Evolutionary conservation across 2,113 vertebrate species (phyloP), one percentile per base, ranked within the genome.

Genomic region (Synodontis membranacea): DNA sequence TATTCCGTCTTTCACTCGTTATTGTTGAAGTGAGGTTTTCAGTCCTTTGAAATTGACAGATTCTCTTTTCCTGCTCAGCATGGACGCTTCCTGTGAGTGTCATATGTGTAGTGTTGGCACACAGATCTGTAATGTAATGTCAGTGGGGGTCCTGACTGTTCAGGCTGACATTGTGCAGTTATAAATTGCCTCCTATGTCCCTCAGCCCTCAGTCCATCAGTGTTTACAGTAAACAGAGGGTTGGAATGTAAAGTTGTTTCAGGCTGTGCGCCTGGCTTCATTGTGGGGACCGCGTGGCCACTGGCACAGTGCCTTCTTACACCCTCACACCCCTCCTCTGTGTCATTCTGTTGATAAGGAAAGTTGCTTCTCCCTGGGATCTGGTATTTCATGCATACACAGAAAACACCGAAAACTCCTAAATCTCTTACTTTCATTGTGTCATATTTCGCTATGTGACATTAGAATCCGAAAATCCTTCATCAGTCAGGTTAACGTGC

Each of bases 161-260:
- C 72, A 80, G n/a, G 83, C 28, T 91, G 87, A 86, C 81, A 84
- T 88, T 89, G 37, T 74, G 80, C 54, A 25, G 79, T 50, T 82
- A 62, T 89, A 93, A 93, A 91, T 89, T 89, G 89, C 80, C 84
- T 86, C 84, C 64, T 28, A 64, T 84, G 83, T 79, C 80, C 76
- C 39, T 56, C 46, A 25, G 56, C 75, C 81, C 37, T 54, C 46
- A 86, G 62, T 88, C 85, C 86, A 82, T 81, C 52, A 87, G 58
- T 90, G 91, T 92, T 93, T 92, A 94, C 91, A 91, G 92, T 94
- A 93, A 94, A 91, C 91, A 91, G 90, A 64, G 78, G 78, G 78
- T 86, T 86, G 90, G 91, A 92, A 93, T 93, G 89, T 89, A 52
- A 78, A 89, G 85, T 87, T 88, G 88, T 88, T 89, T 89, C 86